Evolutionary conservation across 1,140 invertebrate species (phyloP).

Genomic region (Drosophila mojavensis): DNA sequence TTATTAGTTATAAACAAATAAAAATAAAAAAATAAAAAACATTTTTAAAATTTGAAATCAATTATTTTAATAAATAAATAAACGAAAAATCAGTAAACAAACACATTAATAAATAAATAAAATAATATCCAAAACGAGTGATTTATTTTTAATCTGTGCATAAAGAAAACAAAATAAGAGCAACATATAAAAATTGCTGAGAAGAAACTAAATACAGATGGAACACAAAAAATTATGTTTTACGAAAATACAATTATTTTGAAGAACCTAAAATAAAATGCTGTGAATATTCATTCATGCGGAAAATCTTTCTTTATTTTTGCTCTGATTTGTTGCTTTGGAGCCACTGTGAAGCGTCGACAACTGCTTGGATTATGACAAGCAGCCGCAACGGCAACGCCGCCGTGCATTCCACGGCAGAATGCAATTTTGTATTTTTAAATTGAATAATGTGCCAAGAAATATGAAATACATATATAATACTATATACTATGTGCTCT

Average conservation of each 20-base stretch:
- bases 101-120: no score
- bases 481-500: slow-evolving; percentile 35
- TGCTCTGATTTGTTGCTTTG: not conserved
- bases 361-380: slow-evolving; percentile 75
- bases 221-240: no score
- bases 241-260: no score
- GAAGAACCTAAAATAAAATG: not conserved
- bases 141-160: no score
- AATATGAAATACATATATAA: slow-evolving; percentile 54
- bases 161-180: no score
- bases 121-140: no score
- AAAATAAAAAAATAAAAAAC: not conserved
- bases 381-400: slow-evolving; percentile 70
- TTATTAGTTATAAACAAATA: not conserved
- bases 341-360: slow-evolving; percentile 56
- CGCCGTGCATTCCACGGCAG: slow-evolving; percentile 70
- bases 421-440: slow-evolving; percentile 80
- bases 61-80: no score
- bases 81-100: no score
- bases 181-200: no score
- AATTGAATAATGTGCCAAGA: slow-evolving; percentile 82
- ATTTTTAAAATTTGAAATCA: not conserved
- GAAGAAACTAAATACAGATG: no score
- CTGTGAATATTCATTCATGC: not conserved
- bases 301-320: not conserved